Evolutionary conservation across 2,797 vertebrate genomes (phyloP), one percentile per base, ranked within the genome.

Genomic region (Petrocephalus schoutedeni): DNA sequence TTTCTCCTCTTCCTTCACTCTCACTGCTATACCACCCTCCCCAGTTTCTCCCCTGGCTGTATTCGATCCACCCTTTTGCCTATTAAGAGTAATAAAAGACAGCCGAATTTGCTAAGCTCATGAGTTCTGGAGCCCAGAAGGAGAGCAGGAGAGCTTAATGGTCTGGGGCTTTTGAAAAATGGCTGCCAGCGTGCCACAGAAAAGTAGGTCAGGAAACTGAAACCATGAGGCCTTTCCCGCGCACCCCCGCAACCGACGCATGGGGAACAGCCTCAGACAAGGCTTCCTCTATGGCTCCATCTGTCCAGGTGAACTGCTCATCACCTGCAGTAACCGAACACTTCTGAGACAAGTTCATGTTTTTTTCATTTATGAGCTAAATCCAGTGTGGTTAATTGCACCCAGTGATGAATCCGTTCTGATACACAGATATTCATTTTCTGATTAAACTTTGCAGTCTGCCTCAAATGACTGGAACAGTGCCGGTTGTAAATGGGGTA

Each of bases 161-260:
- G 91, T 91, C 92, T 91, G 71, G 90, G 85, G 89, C 88, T 89
- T 92, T 91, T 90, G 1, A 82, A 91, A 85, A 89, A 89, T 90
- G 51, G 92, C 92, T 90, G 90, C 93, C 92, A 93, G 90, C 90
- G 51, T 80, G 54, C 80, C 89, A 89, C 88, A 89, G 89, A 88
- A 90, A 95, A 94, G 90, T 94, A 93, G 94, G 94, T 94, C 94
- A 93, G 87, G 92, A 92, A 95, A 93, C 90, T 91, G 90, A 94
- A 94, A 91, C 93, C 91, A 86, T 89, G 82, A 89, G 10, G 59
- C 23, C 45, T 84, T 89, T 90, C 87, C 91, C 91, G 87, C 77
- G 82, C 57, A 82, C 87, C 45, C 59, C 89, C 21, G 4, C 88
- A 28, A 19, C 89, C 87, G 91, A 92, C 89, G 89, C 83, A 88